Evolutionary conservation across 2,113 vertebrate genomes (phyloP).

Genomic region (Burhinus bistriatus): DNA sequence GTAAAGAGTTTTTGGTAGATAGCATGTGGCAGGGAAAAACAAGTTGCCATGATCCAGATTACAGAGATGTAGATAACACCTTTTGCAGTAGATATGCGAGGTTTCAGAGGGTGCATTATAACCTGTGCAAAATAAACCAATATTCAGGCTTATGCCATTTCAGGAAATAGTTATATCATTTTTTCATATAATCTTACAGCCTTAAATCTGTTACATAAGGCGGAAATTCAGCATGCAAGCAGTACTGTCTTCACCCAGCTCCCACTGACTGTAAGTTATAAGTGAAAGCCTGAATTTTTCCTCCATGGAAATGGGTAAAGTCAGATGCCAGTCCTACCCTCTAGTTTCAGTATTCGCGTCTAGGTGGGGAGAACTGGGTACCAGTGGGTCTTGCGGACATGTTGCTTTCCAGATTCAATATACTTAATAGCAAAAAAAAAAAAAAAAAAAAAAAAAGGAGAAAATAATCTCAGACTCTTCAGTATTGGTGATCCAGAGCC

Average conservation of each 20-base stretch:
- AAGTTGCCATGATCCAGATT: slow-evolving; percentile 91
- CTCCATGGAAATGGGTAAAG: not conserved
- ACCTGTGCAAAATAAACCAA: slow-evolving; percentile 73
- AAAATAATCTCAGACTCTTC: not conserved
- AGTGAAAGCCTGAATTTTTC: not conserved
- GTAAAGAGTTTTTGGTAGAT: slow-evolving; percentile 93
- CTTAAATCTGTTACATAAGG: not conserved
- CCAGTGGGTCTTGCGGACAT: not conserved
- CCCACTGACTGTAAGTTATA: not conserved
- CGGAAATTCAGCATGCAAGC: not conserved
- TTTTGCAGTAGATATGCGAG: slow-evolving; percentile 82
- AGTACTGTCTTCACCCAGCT: not conserved
- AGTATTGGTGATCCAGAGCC: not conserved
- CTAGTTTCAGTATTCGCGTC: not conserved
- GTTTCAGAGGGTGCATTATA: slow-evolving; percentile 89
- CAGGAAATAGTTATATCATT: not conserved
- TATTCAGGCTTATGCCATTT: not conserved
- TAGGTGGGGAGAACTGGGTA: not conserved
- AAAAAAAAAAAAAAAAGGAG: too few species aligned
- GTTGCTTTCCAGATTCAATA: not conserved
- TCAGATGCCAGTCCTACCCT: not conserved
- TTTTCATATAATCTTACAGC: not conserved
- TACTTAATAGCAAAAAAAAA: not conserved
- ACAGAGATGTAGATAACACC: slow-evolving; percentile 80
- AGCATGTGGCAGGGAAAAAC: slow-evolving; percentile 93